Evolutionary conservation across 1,140 invertebrate species (phyloP).

Genomic region (Drosophila biarmipes): DNA sequence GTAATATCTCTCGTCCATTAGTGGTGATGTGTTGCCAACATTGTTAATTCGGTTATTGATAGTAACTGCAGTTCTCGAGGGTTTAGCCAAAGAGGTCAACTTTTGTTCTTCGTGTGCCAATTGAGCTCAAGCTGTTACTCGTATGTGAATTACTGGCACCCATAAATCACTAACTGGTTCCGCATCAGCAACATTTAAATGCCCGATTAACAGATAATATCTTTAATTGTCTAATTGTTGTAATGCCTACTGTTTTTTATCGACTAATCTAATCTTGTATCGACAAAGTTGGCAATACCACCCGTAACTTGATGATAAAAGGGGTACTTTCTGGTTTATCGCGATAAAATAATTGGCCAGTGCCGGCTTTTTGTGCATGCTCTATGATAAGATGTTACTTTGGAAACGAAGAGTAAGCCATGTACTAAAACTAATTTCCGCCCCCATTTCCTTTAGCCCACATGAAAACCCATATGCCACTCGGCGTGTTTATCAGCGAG

Average conservation of each 20-base stretch:
- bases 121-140: neutral
- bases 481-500: conserved; percentile 59
- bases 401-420: neutral
- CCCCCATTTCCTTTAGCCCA: conserved; percentile 47
- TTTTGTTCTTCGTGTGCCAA: neutral
- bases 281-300: conserved; percentile 7
- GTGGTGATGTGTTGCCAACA: conserved; percentile 20
- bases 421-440: conserved; percentile 9
- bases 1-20: conserved; percentile 51
- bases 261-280: neutral
- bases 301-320: neutral
- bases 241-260: neutral
- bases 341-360: conserved; percentile 6
- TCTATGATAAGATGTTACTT: conserved; percentile 7
- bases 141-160: neutral
- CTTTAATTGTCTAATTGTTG: neutral
- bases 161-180: neutral
- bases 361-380: conserved; percentile 25
- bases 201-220: neutral
- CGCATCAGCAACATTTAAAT: neutral
- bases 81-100: neutral
- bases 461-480: conserved; percentile 64
- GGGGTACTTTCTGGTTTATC: neutral
- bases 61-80: neutral
- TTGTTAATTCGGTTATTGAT: neutral